Evolutionary conservation across 1,140 invertebrate genomes (phyloP), one percentile per base, ranked within the genome.

Genomic region (Drosophila tropicalis): DNA sequence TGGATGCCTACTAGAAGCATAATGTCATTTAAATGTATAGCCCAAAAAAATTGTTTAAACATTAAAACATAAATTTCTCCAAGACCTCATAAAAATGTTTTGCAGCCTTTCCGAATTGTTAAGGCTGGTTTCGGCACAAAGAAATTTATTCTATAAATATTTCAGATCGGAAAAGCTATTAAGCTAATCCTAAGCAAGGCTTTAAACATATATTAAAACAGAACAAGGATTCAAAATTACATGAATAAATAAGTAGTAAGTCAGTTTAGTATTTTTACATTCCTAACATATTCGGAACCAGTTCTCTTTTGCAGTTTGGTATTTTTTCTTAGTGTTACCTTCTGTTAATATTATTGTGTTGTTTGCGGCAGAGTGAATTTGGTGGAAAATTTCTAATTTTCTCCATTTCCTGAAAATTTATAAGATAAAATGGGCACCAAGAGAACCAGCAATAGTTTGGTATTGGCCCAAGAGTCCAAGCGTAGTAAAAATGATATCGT

Each of bases 401-500:
- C 54, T 56, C 36, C 36, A 41, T 44, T 55, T 72, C 29, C 36
- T 34, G 13, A 10, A 29, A 54, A 36, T 51, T 51, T 47, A 51
- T 36, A 19, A 1, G 47, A 44, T 5, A 15, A 74, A 72, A 90
- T 87, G 77, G 77, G 64, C 32, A 73, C 80, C n/a, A 92, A 92
- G 64, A 73, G 91, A 61, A 72, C 90, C 19, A 79, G 70, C 39
- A 95, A 95, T 65, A 85, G 78, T 29, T 79, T 95, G 2, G 93
- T 94, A 2, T 69, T 95, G 5, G 94, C 95, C 12, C 94, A 94
- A n/a, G 93, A 93, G 5, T 92, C 93, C 0, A 96, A 95, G 83
- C 94, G 93, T 58, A 93, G 94, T 0, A 94, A 94, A 91, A 94
- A 93, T 93, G 95, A 96, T 74, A 92, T 95, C 15, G 84, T 93